Percentiles rank a stretch among this genome's conserved stretches.
Conservation (phyloP, 2,888 invertebrate species). For the Drosophila mayaguana region DNA sequence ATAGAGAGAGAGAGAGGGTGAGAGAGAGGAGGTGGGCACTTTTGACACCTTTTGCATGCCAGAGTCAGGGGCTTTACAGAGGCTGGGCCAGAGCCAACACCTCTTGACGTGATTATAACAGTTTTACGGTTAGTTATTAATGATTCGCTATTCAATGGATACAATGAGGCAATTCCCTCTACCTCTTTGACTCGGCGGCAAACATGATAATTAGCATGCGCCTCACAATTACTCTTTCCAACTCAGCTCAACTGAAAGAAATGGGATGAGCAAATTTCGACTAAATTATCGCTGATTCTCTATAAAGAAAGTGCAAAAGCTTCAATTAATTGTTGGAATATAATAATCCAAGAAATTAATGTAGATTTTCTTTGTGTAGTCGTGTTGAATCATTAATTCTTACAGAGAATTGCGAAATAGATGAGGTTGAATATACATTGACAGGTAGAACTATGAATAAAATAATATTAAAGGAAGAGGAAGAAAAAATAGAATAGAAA, state of each 20-base stretch:
- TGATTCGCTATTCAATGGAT: constrained; percentile 60
- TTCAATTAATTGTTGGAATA: not conserved
- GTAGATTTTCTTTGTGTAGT: not conserved
- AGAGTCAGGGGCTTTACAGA: constrained; percentile 13
- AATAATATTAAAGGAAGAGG: too few species aligned
- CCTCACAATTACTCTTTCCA: not conserved
- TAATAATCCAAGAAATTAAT: not conserved
- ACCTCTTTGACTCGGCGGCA: not conserved
- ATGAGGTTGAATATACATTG: too few species aligned
- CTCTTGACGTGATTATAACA: constrained; percentile 77
- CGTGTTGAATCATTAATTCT: not conserved
- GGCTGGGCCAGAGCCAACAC: constrained; percentile 50
- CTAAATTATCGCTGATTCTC: not conserved
- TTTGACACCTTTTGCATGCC: constrained; percentile 72
- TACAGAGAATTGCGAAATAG: not conserved
- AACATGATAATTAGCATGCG: constrained; percentile 43
- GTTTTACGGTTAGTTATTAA: constrained; percentile 74
- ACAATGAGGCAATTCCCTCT: constrained; percentile 18
- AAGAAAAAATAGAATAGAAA: too few species aligned
- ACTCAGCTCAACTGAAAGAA: not conserved
- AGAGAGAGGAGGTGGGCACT: constrained; percentile 28
- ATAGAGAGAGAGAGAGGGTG: not conserved
- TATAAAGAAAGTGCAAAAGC: constrained; percentile 11
- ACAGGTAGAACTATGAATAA: too few species aligned
- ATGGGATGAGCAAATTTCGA: constrained; percentile 1